Evolutionary conservation across 2,113 vertebrate species (phyloP).

Genomic region (Halichoeres trimaculatus): DNA sequence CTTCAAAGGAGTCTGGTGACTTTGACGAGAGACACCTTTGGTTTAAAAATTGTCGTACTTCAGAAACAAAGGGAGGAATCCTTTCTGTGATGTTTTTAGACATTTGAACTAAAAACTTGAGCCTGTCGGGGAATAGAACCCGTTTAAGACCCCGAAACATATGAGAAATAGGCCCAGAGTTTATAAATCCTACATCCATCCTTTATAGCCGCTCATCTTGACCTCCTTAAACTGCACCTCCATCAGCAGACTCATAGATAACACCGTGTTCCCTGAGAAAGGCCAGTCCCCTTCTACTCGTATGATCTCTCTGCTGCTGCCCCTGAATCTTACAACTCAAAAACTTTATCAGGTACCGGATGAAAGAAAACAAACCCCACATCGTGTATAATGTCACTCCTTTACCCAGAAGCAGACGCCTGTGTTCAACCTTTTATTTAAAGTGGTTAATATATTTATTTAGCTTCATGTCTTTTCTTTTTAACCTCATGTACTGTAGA

Average conservation of each 20-base stretch:
- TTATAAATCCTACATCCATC: no score
- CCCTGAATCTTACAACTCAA: not conserved
- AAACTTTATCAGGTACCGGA: not conserved
- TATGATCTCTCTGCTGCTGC: not conserved
- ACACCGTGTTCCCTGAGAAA: not conserved
- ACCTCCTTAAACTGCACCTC: not conserved
- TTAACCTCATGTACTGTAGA: constrained; percentile 66
- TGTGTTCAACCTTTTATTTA: constrained; percentile 34
- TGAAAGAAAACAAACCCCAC: not conserved
- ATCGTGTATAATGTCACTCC: constrained; percentile 6
- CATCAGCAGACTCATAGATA: no score
- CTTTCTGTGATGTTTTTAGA: not conserved
- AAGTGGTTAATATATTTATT: constrained; percentile 67
- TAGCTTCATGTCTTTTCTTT: constrained; percentile 53
- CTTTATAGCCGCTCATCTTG: not conserved
- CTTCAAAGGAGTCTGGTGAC: no score
- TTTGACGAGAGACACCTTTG: no score
- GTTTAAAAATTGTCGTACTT: no score
- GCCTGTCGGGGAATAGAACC: no score
- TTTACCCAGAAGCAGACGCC: not conserved
- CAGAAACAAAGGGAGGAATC: no score
- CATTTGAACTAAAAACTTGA: no score
- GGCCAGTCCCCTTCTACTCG: constrained; percentile 2
- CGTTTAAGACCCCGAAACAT: not conserved
- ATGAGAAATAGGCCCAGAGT: not conserved